Base-by-base conservation (phyloP, 2,113 vertebrate species). In the Hypocryptadius cinnamomeus region DNA sequence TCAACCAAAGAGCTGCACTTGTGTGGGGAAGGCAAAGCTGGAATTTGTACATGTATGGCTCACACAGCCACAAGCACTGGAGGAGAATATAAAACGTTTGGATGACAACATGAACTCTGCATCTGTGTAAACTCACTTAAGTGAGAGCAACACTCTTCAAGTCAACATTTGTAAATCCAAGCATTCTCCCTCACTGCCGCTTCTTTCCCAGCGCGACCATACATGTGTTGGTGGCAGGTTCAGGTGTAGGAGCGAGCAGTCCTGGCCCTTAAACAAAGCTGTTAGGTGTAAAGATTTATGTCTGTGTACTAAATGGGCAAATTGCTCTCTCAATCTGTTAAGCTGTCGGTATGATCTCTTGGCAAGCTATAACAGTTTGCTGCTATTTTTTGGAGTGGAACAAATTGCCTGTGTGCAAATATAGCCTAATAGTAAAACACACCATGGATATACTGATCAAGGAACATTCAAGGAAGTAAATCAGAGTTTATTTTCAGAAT, bases 201-300 rank as follows among this genome's bases (percentile, higher is more conserved):
- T 59, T 89, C 56, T 79, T 51, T 87, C 17, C 40, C 7, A 6
- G 30, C 0, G 0, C 0, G 0, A 64, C 30, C 3, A 3, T 12
- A 5, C 40, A 1, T 16, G 10, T 47, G 33, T 53, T 33, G 76
- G 61, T 30, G 42, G 24, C 45, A 53, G 47, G n/a, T 44, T 81
- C 37, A 71, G n/a, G 45, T 85, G 50, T 30, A 61, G 66, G 72
- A 72, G 31, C 5, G 6, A 91, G 53, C n/a, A 82, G 70, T 39
- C 31, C 25, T 84, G 61, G 73, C 65, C 39, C 50, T 91, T 76
- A 85, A 88, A 63, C 47, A 90, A 90, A 92, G 54, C 80, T 89
- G 35, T 57, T 72, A 64, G 35, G 44, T 64, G 39, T 33, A 88
- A 80, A 78, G 68, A 92, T 94, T 78, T 92, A 68, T 92, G 73